Base-by-base conservation (phyloP, 64 coral and sea anemone genomes). In the Pocillopora verrucosa region DNA sequence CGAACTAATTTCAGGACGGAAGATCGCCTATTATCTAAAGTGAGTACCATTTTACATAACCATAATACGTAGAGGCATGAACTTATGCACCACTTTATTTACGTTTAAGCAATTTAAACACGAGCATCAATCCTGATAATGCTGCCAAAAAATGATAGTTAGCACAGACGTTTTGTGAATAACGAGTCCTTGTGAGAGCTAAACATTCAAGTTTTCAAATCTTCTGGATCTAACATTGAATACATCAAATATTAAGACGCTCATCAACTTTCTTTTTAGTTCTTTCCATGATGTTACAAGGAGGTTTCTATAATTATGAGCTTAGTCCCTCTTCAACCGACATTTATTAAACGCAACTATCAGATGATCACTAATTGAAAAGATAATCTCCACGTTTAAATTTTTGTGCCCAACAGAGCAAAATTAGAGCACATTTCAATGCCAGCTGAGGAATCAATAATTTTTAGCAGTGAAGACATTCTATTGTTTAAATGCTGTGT, bases 31-130 rank as follows among this genome's bases (percentile, higher is more conserved):
- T 85, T 72, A 72, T 57, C 61, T 70, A 85, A 72, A 38, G 82
- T 85, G 17, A 85, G 64, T 56, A 85, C 70, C 63, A 22, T 30
- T 85, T 83, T 68, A 34, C 35, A 81, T 62, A 37, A 64, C 35
- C 20, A 58, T 22, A 24, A 26, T 79, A 62, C 17, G 26, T 63
- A 36, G 16, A 35, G 45, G 13, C 30, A 67, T 83, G 60, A 13
- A 38, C 65, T 70, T 70, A 62, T 67, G 61, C 20, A 6, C 41
- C 16, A 60, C 35, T 67, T 22, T 83, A 83, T 83, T 83, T 34
- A 67, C 35, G 61, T 36, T 61, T 59, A 79, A 24, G 11, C 56
- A 79, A 59, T 79, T 79, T 79, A 59, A 79, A n/a, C 56, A 79
- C 56, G 56, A 51, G 19, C 16, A n/a, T 24, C 76, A 78, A 78